Conservation (phyloP, 2,113 vertebrate genomes). For the Platichthys flesus region DNA sequence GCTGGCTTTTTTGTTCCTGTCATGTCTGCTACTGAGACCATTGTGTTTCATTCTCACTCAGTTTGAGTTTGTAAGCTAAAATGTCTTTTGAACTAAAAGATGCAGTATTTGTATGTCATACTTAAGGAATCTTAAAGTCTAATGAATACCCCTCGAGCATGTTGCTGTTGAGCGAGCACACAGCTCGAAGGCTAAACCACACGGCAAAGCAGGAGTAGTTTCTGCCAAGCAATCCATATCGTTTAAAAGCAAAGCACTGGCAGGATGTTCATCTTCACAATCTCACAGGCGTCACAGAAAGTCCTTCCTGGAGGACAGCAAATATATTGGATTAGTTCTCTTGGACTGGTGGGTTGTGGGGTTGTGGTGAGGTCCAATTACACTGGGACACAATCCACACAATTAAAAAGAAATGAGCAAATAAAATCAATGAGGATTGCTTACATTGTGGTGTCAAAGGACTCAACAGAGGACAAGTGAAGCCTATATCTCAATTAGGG, state of each 20-base stretch:
- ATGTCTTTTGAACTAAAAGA: conserved; percentile 26
- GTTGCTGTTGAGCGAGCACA: neutral
- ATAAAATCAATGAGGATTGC: conserved; percentile 83
- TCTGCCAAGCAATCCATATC: conserved; percentile 33
- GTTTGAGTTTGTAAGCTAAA: neutral
- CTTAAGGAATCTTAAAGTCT: neutral
- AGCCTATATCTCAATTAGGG: conserved; percentile 78
- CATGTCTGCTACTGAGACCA: conserved; percentile 62
- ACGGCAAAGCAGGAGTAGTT: neutral
- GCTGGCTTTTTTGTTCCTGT: conserved; percentile 68
- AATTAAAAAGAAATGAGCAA: conserved; percentile 85
- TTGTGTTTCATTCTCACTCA: conserved; percentile 20
- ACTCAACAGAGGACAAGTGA: conserved; percentile 77
- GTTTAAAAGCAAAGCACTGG: conserved; percentile 40
- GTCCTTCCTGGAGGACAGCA: conserved; percentile 57
- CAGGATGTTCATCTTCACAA: conserved; percentile 51
- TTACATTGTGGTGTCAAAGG: conserved; percentile 82
- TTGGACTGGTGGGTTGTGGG: conserved; percentile 63
- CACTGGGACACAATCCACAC: conserved; percentile 75
- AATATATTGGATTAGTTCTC: conserved; percentile 58
- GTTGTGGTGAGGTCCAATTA: conserved; percentile 71
- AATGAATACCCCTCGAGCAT: conserved; percentile 1
- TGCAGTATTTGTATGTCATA: neutral
- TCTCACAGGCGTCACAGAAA: conserved; percentile 47
- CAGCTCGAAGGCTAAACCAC: neutral